These are phyloP conservation scores for Epiblema foenella DNA, from an alignment of 2,888 invertebrate species.

Conservation along the genomic window DNA sequence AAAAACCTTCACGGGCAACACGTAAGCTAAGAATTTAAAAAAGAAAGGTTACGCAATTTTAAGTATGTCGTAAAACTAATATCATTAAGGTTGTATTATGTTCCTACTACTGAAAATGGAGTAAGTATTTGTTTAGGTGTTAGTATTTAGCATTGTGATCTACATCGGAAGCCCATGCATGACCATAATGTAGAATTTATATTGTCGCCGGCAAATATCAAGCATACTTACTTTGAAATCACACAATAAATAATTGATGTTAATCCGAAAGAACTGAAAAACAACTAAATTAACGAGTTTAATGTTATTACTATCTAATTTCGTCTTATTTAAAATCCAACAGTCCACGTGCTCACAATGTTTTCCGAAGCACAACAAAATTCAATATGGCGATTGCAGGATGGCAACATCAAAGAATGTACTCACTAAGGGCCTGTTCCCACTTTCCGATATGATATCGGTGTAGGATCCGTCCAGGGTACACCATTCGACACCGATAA, in stretches of 20 bases:
- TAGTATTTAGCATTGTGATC: conserved; percentile 49
- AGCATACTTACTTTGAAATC: conserved; percentile 72
- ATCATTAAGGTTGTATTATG: conserved; percentile 42
- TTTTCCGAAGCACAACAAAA: conserved; percentile 86
- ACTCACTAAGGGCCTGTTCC: no score
- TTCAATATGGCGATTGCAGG: conserved; percentile 86
- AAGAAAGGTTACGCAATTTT: conserved; percentile 83
- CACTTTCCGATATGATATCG: no score
- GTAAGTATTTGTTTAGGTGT: conserved; percentile 49
- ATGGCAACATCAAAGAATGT: conserved; percentile 69
- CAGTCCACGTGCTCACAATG: conserved; percentile 89
- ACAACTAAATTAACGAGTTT: conserved; percentile 60
- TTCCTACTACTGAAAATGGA: conserved; percentile 42
- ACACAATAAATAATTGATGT: conserved; percentile 63
- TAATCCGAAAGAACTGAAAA: conserved; percentile 58
- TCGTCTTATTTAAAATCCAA: conserved; percentile 69
- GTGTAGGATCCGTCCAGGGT: no score
- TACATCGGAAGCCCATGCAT: conserved; percentile 56
- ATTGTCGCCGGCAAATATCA: conserved; percentile 67
- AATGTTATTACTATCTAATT: conserved; percentile 76
- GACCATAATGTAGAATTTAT: conserved; percentile 67
- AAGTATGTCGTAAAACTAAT: conserved; percentile 61
- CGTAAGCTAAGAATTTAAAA: conserved; percentile 81
- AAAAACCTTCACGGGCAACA: conserved; percentile 81
- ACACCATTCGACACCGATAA: no score